phyloP scores from a whole-genome alignment of 2,888 invertebrate species.

The Lochmaea crataegi region DNA sequence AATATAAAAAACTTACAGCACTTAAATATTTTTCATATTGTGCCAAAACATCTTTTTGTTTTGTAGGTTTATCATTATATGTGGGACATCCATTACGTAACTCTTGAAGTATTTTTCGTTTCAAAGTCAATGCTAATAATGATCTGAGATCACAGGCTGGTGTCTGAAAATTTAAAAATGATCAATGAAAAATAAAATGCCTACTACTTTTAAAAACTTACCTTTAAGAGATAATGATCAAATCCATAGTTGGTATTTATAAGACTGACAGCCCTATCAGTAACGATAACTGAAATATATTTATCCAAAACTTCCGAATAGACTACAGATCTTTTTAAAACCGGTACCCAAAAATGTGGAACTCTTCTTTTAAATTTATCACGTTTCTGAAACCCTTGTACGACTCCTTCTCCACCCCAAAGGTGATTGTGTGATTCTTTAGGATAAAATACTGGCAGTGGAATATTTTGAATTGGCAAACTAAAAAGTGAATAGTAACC shows the following conservation, averaged over 20 bases:
- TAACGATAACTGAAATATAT: constrained; percentile 85
- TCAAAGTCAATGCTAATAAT: constrained; percentile 84
- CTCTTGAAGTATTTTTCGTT: constrained; percentile 84
- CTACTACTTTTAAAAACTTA: no score
- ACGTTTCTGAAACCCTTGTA: constrained; percentile 86
- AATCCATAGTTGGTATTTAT: constrained; percentile 94
- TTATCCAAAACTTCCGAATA: constrained; percentile 92
- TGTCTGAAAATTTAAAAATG: constrained; percentile 76
- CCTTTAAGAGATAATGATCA: constrained; percentile 92
- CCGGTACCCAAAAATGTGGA: constrained; percentile 91
- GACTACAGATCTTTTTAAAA: constrained; percentile 81
- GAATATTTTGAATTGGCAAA: constrained; percentile 78
- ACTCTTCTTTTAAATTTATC: constrained; percentile 72
- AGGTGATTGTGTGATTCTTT: constrained; percentile 85
- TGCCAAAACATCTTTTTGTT: constrained; percentile 77
- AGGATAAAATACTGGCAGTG: constrained; percentile 82
- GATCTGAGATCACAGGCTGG: constrained; percentile 93
- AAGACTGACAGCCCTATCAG: constrained; percentile 82
- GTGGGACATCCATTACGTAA: constrained; percentile 76
- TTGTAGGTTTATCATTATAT: constrained; percentile 74
- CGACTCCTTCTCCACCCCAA: constrained; percentile 96
- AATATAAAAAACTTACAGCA: constrained; percentile 72
- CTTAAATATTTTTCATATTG: constrained; percentile 86
- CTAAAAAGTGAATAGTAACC: constrained; percentile 58
- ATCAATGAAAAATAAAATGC: constrained; percentile 23